These are phyloP conservation scores for Cryptoprocta ferox DNA, from an alignment of 2,797 vertebrate species.

Conservation along the genomic window DNA sequence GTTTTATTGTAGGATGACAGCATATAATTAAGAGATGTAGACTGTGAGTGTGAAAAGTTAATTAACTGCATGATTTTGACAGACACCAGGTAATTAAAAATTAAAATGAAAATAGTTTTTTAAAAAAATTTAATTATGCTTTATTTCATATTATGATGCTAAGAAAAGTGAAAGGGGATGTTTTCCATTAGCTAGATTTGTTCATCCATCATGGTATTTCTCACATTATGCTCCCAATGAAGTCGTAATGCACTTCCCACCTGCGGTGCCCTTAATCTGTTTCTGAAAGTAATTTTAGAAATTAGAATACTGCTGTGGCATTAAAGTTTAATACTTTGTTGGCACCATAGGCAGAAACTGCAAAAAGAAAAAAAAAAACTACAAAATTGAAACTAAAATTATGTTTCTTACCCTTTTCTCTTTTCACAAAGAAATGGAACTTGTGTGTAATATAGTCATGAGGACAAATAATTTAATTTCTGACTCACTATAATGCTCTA, in stretches of 20 bases:
- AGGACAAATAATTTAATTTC: background rate
- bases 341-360: slow-evolving; percentile 42
- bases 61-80: slow-evolving; percentile 82
- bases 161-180: slow-evolving; percentile 42
- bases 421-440: background rate
- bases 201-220: slow-evolving; percentile 51
- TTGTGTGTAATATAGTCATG: background rate
- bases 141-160: slow-evolving; percentile 67
- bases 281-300: slow-evolving; percentile 76
- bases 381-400: slow-evolving; percentile 31
- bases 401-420: background rate
- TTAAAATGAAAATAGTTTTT: slow-evolving; percentile 70
- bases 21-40: slow-evolving; percentile 75
- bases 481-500: background rate
- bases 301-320: slow-evolving; percentile 59
- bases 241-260: slow-evolving; percentile 63
- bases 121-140: slow-evolving; percentile 72
- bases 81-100: slow-evolving; percentile 83
- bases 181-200: slow-evolving; percentile 68
- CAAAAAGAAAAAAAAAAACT: background rate
- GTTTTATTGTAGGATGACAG: slow-evolving; percentile 66
- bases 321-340: slow-evolving; percentile 69
- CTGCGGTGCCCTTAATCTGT: slow-evolving; percentile 40
- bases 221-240: background rate
- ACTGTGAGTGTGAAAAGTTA: slow-evolving; percentile 73